phyloP scores from a whole-genome alignment of 2,888 invertebrate species.

The Ennomos erosarius region DNA sequence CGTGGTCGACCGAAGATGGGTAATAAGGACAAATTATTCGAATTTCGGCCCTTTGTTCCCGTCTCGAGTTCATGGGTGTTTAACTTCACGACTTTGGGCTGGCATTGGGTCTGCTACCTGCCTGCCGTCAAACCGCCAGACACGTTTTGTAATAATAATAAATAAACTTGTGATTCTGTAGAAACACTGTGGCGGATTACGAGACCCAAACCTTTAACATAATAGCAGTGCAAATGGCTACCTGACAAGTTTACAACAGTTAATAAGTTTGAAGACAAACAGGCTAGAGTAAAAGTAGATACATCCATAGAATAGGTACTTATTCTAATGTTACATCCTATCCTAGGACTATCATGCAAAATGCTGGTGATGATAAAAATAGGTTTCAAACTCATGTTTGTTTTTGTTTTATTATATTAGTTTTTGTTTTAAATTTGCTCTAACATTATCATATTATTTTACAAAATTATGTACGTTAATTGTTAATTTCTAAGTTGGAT shows the following conservation, averaged over 20 bases:
- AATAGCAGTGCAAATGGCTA: not conserved
- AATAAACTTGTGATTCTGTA: constrained; percentile 21
- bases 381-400: no score
- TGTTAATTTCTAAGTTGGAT: no score
- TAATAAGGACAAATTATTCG: constrained; percentile 77
- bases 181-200: constrained; percentile 2
- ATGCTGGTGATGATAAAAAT: no score
- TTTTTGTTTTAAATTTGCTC: no score
- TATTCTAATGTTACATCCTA: no score
- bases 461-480: no score
- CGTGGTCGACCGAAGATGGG: constrained; percentile 64
- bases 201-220: constrained; percentile 10
- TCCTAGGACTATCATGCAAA: no score
- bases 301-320: no score
- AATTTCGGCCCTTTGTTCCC: constrained; percentile 77
- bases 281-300: no score
- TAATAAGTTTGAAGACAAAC: not conserved
- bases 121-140: constrained; percentile 47
- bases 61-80: constrained; percentile 70
- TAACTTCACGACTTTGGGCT: constrained; percentile 51
- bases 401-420: no score
- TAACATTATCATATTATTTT: no score
- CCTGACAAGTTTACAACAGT: constrained; percentile 8
- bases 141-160: constrained; percentile 27
- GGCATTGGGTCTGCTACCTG: constrained; percentile 66